Conservation (phyloP, 2,113 vertebrate species). For the Rhodinocichla rosea region DNA sequence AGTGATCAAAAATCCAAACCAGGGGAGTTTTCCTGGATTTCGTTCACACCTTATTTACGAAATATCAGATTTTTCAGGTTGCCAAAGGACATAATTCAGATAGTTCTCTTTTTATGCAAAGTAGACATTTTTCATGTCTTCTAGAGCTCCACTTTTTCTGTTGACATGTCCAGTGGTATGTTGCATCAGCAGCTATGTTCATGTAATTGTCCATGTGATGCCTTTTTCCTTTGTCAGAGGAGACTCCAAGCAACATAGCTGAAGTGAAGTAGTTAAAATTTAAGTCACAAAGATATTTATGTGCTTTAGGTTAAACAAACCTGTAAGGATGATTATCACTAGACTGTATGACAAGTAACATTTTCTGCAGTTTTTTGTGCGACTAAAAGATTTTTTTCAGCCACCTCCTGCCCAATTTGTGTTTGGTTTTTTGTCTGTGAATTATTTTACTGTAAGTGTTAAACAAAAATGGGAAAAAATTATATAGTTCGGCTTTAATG, state of each 20-base stretch:
- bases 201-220: background rate
- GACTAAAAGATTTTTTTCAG: background rate
- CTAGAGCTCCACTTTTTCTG: background rate
- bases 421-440: fast-evolving
- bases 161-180: background rate
- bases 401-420: background rate
- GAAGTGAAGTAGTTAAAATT: background rate
- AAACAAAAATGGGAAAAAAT: background rate
- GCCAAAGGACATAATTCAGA: background rate
- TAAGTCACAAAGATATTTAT: background rate
- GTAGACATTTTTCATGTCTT: background rate
- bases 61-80: background rate
- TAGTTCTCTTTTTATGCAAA: background rate
- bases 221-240: background rate
- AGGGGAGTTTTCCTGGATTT: background rate
- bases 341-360: background rate
- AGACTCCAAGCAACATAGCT: background rate
- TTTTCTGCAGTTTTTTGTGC: background rate
- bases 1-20: background rate
- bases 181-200: background rate
- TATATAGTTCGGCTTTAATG: background rate
- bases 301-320: background rate
- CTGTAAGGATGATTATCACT: background rate
- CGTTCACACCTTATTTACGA: background rate
- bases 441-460: background rate